Base-by-base conservation (phyloP, 2,888 invertebrate species). In the Bimastos eiseni region DNA sequence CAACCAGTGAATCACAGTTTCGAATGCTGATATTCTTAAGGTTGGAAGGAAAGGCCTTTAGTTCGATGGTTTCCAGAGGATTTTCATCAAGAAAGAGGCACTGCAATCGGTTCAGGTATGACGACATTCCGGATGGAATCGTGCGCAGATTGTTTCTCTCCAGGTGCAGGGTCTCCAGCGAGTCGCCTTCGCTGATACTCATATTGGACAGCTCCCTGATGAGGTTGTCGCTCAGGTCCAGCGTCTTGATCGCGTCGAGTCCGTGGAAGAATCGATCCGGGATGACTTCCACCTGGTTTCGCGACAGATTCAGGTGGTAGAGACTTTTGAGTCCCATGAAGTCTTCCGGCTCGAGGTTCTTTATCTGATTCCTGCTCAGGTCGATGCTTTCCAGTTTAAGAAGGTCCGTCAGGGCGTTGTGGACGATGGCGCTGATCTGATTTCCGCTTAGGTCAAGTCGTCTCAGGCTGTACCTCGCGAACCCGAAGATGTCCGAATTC, bases 11-110 rank as follows among this genome's bases (percentile, higher is more conserved):
- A n/a, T 30, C 83, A 41, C 83, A 41, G 33, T 38, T 30, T 41
- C 41, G 90, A 33, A 90, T 83, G 41, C 90, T 90, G 36, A 90
- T 37, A 15, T 36, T 21, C 11, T 34, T n/a, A n/a, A 90, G 90
- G 21, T 38, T 83, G 30, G 33, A 8, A 11, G 83, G 38, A 36
- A 90, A 90, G 0, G 90, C 34, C 19, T 30, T 37, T 8, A 38
- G 15, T 21, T 90, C 90, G 36, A 90, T 83, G 83, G 19, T 38
- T n/a, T 41, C 37, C n/a, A 90, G 83, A 19, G 41, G 55, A 83
- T 90, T 90, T n/a, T 37, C 33, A n/a, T 90, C 90, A 36, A 90
- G 90, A 33, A 84, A 36, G 37, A 90, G 41, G 90, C 17, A 70
- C 24, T 83, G 49, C 1, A 90, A 41, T 15, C 33, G 30, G 17